Percentiles rank a stretch among this genome's conserved stretches.
These are phyloP conservation scores for Antheraea assamensis DNA, from an alignment of 2,888 invertebrate species.

Conservation along the genomic window DNA sequence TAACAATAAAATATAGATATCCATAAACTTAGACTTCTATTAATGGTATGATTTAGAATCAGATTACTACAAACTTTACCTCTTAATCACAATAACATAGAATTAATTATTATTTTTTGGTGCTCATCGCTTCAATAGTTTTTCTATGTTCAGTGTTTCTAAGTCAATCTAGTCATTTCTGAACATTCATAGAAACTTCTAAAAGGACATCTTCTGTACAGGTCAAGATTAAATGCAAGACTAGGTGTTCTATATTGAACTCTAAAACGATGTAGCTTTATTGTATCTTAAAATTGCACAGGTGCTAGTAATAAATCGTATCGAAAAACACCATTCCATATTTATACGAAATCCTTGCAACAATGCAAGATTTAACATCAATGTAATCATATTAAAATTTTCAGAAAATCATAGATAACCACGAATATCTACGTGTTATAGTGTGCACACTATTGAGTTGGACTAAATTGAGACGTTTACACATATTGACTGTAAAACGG, in stretches of 20 bases:
- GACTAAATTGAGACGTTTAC: slow-evolving; percentile 75
- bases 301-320: neutral
- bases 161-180: too few species aligned
- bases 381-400: slow-evolving; percentile 8
- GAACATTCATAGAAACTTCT: neutral
- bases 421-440: slow-evolving; percentile 15
- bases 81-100: too few species aligned
- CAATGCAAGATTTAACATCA: slow-evolving; percentile 10
- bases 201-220: neutral
- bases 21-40: too few species aligned
- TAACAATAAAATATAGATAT: too few species aligned
- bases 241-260: neutral
- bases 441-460: slow-evolving; percentile 28
- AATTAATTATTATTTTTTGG: too few species aligned
- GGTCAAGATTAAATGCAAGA: neutral
- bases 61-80: too few species aligned
- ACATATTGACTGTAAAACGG: slow-evolving; percentile 74
- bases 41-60: too few species aligned
- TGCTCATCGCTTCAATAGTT: too few species aligned
- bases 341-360: neutral
- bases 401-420: slow-evolving; percentile 17
- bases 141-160: too few species aligned
- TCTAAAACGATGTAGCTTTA: neutral
- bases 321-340: neutral
- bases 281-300: neutral